Percentiles rank a stretch among this genome's conserved stretches.
These are phyloP conservation scores for Decapterus maruadsi DNA, from an alignment of 2,797 vertebrate genomes.

Conservation along the genomic window DNA sequence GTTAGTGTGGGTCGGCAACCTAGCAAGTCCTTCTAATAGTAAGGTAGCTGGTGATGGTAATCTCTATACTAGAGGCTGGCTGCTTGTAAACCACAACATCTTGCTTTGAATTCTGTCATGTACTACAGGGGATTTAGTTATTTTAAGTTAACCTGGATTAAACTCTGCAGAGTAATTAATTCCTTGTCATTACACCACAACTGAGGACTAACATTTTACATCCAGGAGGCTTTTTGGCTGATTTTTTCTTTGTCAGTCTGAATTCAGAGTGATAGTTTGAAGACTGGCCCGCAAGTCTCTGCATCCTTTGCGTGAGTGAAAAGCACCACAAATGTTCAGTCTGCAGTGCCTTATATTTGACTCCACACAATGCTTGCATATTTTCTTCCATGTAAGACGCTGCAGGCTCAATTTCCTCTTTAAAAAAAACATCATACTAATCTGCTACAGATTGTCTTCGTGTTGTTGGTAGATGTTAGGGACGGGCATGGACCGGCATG, in stretches of 20 bases:
- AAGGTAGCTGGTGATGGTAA: background rate
- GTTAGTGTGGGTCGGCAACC: background rate
- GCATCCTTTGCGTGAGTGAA: slow-evolving; percentile 9
- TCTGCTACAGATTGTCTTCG: slow-evolving; percentile 35
- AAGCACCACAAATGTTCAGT: slow-evolving; percentile 2
- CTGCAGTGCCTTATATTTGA: slow-evolving; percentile 14
- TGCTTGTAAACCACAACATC: background rate
- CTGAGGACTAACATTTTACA: background rate
- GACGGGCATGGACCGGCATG: slow-evolving; percentile 26
- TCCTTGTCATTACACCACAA: too few species aligned
- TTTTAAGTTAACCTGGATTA: background rate
- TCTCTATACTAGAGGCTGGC: background rate
- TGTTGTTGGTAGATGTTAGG: slow-evolving; percentile 36
- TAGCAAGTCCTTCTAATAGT: background rate
- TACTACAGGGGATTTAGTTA: background rate
- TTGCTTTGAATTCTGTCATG: background rate
- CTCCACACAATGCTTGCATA: slow-evolving; percentile 6
- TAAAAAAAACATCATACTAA: slow-evolving; percentile 33
- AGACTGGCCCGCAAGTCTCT: slow-evolving; percentile 27
- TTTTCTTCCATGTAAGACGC: slow-evolving; percentile 29
- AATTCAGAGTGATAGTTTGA: background rate
- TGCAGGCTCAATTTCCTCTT: slow-evolving; percentile 41
- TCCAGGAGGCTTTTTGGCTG: background rate
- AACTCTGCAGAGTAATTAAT: background rate
- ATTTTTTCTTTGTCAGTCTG: slow-evolving; percentile 1